phyloP scores from a whole-genome alignment of 1,140 invertebrate species.

The Bombus pyrosoma region DNA sequence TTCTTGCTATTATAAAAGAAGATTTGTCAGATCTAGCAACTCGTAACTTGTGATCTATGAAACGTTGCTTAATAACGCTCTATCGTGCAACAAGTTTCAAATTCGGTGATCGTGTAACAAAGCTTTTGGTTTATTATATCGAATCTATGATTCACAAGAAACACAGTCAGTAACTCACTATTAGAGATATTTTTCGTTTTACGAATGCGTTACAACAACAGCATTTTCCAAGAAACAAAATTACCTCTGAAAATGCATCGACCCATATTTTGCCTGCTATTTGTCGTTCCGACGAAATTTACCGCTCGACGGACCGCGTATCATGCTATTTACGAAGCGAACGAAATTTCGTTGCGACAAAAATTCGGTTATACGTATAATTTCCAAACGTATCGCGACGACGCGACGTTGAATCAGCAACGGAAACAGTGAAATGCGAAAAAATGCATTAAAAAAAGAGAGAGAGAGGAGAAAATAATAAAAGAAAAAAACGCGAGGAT shows the following conservation, averaged over 20 bases:
- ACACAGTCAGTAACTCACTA: not conserved
- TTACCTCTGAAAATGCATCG: not conserved
- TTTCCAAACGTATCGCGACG: not conserved
- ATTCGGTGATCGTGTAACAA: too few relatives aligned
- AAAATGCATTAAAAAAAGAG: not conserved
- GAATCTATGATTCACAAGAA: too few relatives aligned
- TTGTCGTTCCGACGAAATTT: conserved; percentile 1
- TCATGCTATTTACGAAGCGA: conserved; percentile 12
- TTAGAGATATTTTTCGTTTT: not conserved
- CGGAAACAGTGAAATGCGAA: conserved; percentile 9
- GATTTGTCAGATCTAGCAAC: too few relatives aligned
- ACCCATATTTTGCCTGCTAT: not conserved
- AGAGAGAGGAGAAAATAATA: not conserved
- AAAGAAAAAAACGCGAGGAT: not conserved
- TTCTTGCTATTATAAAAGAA: too few relatives aligned
- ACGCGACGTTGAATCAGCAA: not conserved
- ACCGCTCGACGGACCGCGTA: conserved; percentile 5
- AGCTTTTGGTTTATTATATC: too few relatives aligned
- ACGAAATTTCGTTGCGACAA: conserved; percentile 17
- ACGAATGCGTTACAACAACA: not conserved
- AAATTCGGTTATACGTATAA: conserved; percentile 28
- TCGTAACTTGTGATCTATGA: too few relatives aligned
- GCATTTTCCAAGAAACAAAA: not conserved
- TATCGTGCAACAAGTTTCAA: too few relatives aligned
- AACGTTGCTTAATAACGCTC: too few relatives aligned